Conservation (phyloP, 2,888 invertebrate species). For the Macrophya alboannulata region DNA sequence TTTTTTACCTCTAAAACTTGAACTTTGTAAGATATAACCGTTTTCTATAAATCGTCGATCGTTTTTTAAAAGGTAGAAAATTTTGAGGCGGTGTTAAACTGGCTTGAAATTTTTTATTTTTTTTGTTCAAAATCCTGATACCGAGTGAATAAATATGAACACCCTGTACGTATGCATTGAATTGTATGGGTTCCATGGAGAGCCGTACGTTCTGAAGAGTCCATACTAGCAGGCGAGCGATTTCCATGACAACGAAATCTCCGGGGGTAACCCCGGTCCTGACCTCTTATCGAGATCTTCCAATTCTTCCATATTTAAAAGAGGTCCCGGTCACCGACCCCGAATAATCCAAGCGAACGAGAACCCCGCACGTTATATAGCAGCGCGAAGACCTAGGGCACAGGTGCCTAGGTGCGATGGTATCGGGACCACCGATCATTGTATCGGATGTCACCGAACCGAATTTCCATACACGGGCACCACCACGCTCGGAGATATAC, state of each 20-base stretch:
- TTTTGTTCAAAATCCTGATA: not conserved
- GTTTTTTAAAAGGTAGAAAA: too few relatives aligned
- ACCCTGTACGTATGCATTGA: not conserved
- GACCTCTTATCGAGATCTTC: conserved; percentile 77
- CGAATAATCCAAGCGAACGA: conserved; percentile 44
- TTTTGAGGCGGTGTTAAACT: too few relatives aligned
- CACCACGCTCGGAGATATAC: conserved; percentile 51
- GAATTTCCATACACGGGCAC: conserved; percentile 77
- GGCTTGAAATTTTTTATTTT: too few relatives aligned
- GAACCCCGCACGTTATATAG: conserved; percentile 17
- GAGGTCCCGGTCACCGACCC: conserved; percentile 56
- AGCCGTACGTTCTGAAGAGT: not conserved
- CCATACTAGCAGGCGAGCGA: conserved; percentile 63
- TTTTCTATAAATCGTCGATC: not conserved
- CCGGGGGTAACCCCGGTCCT: conserved; percentile 71
- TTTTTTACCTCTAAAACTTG: too few relatives aligned
- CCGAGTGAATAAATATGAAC: not conserved
- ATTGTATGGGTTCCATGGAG: not conserved
- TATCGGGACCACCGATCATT: conserved; percentile 77
- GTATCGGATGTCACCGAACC: conserved; percentile 74
- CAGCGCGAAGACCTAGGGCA: conserved; percentile 75
- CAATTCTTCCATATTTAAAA: conserved; percentile 79
- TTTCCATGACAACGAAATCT: conserved; percentile 79
- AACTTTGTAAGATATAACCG: not conserved
- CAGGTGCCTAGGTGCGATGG: conserved; percentile 75